Base-by-base conservation (phyloP, 2,797 vertebrate genomes). In the Microctenopoma steveboyesi region DNA sequence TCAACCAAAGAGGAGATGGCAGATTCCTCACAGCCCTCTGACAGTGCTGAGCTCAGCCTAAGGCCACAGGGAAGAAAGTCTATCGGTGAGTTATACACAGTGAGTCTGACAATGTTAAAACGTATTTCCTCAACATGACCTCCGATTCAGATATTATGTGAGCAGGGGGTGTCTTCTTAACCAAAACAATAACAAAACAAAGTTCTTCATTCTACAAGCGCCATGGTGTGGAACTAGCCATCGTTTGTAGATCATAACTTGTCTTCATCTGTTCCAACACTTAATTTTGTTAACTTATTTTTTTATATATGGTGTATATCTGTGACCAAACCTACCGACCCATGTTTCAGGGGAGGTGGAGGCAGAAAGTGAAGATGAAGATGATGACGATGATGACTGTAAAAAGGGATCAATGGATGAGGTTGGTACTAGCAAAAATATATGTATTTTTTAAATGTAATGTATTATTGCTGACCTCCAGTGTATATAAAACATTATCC, bases 371-470 rank as follows among this genome's bases (percentile, higher is more conserved):
- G 98, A 99, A 4, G 95, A 98, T 0, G 97, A 97, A 0, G 97
- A 99, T 1, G 95, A 99, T 0, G 96, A 99, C 3, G 97, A 99
- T 22, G 97, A 95, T 0, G 94, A 99, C 81, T 96, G 95, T 93
- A 99, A 99, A 91, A 99, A 99, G 80, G 96, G 96, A 56, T 98
- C 95, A 4, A 97, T 96, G 94, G 98, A 99, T 68, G 98, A 99
- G 94, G 98, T 99, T 84, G 60, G 94, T 18, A 4, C 0, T 10
- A 33, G 6, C 7, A 8, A 4, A 22, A 16, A 66, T 11, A 45
- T 48, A 11, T 14, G 18, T 65, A 2, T 8, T 15, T 6, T 47
- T n/a, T 43, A 2, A 18, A 51, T 64, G 28, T 1, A 8, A 22
- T 51, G 40, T 55, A 7, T 27, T n/a, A 6, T 61, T 0, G 27